Evolutionary conservation across 2,888 invertebrate genomes (phyloP), one percentile per base, ranked within the genome.

Genomic region (Chydorus sphaericus): DNA sequence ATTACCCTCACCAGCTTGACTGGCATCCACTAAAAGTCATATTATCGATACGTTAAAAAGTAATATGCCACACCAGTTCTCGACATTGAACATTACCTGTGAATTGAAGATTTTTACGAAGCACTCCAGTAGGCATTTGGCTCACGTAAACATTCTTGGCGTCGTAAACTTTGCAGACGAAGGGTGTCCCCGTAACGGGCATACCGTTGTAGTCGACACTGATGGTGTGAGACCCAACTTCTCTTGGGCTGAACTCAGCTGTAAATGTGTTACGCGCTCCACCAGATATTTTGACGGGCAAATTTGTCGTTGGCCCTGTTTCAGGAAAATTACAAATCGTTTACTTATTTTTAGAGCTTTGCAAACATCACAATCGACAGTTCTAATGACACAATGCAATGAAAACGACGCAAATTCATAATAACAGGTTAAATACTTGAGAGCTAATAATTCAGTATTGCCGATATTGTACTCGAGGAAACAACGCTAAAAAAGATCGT

Each of bases 1-100:
- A 70, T 91, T 91, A 54, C 97, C 97, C 73, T 96, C 96, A 10
- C 97, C 97, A 49, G 96, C 93, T 69, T 91, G 85, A 60, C 89
- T 89, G 3, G 94, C 94, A 70, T 97, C 94, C 54, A 96, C 93
- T 76, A 66, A 65, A 65, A 59, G 52, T 57, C n/a, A 29, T n/a
- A 23, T 31, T 20, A 51, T n/a, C n/a, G 20, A 37, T 10, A 14
- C n/a, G 14, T n/a, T n/a, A 18, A 56, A 55, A 55, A 38, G 38
- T 16, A 18, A 18, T 28, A 7, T 29, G 20, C 54, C 1, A 16
- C n/a, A 55, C 18, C 14, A 2, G 31, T 26, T 53, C 20, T 4
- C 5, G 36, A 3, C 5, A 58, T 20, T 20, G 4, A 11, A 26
- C 11, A 14, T 62, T 65, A 76, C 77, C 77, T 18, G 88, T 87